Evolutionary conservation across 2,113 vertebrate species (phyloP).

Genomic region (Brachypteracias leptosomus): DNA sequence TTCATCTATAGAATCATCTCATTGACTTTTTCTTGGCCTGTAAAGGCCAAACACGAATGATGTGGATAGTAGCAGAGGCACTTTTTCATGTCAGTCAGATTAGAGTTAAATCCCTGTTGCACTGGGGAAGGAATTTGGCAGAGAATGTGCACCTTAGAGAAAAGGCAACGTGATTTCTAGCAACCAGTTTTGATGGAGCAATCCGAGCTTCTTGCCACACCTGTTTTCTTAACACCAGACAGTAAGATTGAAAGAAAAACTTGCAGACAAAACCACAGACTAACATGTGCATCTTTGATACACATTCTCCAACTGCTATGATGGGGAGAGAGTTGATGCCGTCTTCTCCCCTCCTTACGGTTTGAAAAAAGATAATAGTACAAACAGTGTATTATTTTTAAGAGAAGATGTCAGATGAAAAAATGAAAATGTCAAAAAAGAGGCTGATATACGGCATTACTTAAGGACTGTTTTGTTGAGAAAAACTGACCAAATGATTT

Average conservation of each 20-base stretch:
- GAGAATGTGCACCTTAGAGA: not conserved
- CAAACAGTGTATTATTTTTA: conserved; percentile 74
- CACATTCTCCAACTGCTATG: not conserved
- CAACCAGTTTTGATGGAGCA: not conserved
- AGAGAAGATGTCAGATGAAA: conserved; percentile 75
- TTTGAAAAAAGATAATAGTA: conserved; percentile 70
- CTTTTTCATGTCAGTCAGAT: not conserved
- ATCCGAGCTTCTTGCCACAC: not conserved
- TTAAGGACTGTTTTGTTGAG: conserved; percentile 73
- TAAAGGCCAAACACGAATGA: not conserved
- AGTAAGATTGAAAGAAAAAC: not conserved
- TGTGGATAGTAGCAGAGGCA: not conserved
- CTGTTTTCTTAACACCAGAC: not conserved
- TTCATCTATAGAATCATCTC: not conserved
- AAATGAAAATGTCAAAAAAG: conserved; percentile 77
- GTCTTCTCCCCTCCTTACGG: not conserved
- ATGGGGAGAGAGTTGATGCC: not conserved
- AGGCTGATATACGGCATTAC: conserved; percentile 75
- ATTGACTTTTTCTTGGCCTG: not conserved
- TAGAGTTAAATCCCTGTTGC: not conserved
- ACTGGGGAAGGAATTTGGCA: not conserved
- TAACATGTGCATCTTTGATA: not conserved
- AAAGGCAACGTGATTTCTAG: not conserved
- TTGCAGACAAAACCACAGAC: not conserved
- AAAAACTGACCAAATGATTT: conserved; percentile 79